Percentiles rank a stretch among this genome's conserved stretches.
phyloP scores from a whole-genome alignment of 1,140 invertebrate genomes.

The Carcinoscorpius rotundicauda region DNA sequence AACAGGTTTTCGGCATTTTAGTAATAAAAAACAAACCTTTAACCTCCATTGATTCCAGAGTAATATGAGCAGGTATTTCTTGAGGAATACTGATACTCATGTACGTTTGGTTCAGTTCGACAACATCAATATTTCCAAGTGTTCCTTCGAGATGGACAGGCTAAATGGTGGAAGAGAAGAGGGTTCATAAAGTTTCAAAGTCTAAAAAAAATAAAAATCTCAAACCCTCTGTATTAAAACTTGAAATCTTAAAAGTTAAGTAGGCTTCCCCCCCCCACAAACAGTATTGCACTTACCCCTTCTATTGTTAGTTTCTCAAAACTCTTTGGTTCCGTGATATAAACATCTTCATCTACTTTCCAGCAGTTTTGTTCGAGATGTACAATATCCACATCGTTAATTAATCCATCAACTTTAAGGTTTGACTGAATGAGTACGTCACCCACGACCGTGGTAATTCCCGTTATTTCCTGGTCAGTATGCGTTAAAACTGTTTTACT shows the following conservation, averaged over 20 bases:
- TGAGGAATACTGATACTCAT: slow-evolving; percentile 18
- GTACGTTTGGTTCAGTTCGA: slow-evolving; percentile 11
- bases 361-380: slow-evolving; percentile 3
- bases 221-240: too few relatives aligned
- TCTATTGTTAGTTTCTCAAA: slow-evolving; percentile 15
- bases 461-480: background rate
- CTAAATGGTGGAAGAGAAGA: slow-evolving; percentile 1
- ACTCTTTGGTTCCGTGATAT: slow-evolving; percentile 5
- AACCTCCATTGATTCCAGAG: slow-evolving; percentile 5
- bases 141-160: slow-evolving; percentile 7
- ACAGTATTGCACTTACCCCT: slow-evolving; percentile 9
- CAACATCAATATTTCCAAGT: slow-evolving; percentile 11
- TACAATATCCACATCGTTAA: slow-evolving; percentile 12
- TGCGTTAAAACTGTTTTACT: background rate
- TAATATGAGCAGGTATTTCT: slow-evolving; percentile 6
- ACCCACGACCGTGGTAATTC: background rate
- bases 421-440: slow-evolving; percentile 5
- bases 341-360: background rate
- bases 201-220: too few relatives aligned
- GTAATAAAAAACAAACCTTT: slow-evolving; percentile 5
- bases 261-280: background rate
- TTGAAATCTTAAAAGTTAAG: background rate
- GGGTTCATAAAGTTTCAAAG: background rate
- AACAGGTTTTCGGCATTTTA: too few relatives aligned
- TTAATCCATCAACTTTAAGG: slow-evolving; percentile 5